Evolutionary conservation across 2,797 vertebrate genomes (phyloP).

Genomic region (Numenius phaeopus): DNA sequence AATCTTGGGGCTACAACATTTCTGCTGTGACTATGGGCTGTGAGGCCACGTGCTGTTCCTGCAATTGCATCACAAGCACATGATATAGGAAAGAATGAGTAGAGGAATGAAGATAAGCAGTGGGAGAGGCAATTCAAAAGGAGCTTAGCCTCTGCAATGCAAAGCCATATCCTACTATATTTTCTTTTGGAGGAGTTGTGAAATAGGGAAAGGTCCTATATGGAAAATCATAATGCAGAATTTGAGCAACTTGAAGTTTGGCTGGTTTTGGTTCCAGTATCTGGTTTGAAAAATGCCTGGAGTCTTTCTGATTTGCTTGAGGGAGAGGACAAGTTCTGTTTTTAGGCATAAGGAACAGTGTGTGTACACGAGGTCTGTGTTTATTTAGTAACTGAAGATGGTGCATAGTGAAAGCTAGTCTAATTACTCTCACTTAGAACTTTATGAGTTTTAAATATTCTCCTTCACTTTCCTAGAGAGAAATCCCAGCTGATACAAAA

Average conservation of each 20-base stretch:
- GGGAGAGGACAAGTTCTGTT: neutral
- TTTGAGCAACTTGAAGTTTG: neutral
- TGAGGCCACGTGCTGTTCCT: neutral
- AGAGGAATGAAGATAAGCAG: conserved; percentile 44
- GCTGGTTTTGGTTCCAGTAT: neutral
- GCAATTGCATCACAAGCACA: conserved; percentile 17
- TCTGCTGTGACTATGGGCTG: neutral
- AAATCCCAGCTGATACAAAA: neutral
- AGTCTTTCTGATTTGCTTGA: neutral
- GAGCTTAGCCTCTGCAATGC: neutral
- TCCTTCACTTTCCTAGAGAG: neutral
- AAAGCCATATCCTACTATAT: neutral
- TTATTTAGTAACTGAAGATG: conserved; percentile 8
- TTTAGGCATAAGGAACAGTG: neutral
- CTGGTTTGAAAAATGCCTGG: neutral
- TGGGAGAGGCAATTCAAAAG: conserved; percentile 7
- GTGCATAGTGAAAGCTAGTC: neutral
- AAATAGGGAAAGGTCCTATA: neutral
- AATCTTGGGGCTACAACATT: neutral
- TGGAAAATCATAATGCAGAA: neutral
- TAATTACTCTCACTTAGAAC: neutral
- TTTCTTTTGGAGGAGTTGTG: neutral
- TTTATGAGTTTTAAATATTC: neutral
- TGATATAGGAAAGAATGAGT: conserved; percentile 19
- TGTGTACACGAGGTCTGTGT: neutral